These are phyloP conservation scores for Hypercompe scribonia DNA, from an alignment of 2,888 invertebrate species.

Conservation along the genomic window DNA sequence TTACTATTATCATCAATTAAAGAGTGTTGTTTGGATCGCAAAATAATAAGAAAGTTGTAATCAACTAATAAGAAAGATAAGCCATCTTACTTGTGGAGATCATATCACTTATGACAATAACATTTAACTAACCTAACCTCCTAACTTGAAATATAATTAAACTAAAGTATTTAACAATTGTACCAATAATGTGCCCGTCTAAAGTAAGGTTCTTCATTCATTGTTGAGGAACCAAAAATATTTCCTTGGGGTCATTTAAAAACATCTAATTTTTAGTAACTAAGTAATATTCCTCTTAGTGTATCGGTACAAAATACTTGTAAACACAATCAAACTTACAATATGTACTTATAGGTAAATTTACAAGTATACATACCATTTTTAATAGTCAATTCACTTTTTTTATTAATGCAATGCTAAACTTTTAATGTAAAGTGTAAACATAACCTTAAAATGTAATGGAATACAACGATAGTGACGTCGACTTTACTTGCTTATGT, in stretches of 20 bases:
- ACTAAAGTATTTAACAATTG: too few species aligned
- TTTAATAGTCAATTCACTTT: not conserved
- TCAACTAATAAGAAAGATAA: not conserved
- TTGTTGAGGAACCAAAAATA: not conserved
- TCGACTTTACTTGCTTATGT: not conserved
- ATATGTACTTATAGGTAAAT: not conserved
- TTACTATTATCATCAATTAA: too few species aligned
- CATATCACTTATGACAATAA: not conserved
- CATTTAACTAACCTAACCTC: too few species aligned
- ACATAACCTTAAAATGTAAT: not conserved
- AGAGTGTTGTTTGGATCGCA: not conserved
- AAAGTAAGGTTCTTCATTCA: too few species aligned
- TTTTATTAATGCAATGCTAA: not conserved
- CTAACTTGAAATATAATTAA: too few species aligned
- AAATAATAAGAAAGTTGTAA: too few species aligned
- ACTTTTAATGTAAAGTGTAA: not conserved
- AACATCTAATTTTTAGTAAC: not conserved
- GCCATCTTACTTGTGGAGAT: not conserved
- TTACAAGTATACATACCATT: not conserved
- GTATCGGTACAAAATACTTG: not conserved
- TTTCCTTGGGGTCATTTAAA: not conserved
- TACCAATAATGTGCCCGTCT: too few species aligned
- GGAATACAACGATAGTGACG: not conserved
- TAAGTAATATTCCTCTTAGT: not conserved
- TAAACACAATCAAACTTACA: not conserved